Evolutionary conservation across 2,888 invertebrate genomes (phyloP).

Genomic region (Agrochola circellaris): DNA sequence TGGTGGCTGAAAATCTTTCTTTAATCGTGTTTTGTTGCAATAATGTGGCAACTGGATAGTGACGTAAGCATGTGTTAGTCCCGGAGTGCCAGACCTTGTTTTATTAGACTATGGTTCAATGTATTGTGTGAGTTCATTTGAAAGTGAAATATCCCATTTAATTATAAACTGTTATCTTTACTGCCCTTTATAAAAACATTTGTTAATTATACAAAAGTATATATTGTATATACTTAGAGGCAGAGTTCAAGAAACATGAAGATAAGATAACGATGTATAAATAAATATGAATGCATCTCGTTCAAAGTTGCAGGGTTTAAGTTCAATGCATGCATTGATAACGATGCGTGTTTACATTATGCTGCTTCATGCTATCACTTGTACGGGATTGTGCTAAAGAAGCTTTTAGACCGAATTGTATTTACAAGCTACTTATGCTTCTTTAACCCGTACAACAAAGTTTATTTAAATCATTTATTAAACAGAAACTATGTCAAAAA

Average conservation of each 20-base stretch:
- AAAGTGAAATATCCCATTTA: conserved; percentile 18
- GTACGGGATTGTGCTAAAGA: neutral
- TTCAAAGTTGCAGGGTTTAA: conserved; percentile 39
- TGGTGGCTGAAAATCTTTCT: no score
- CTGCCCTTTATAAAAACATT: conserved; percentile 18
- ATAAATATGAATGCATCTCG: conserved; percentile 21
- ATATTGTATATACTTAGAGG: neutral
- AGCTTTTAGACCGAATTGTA: neutral
- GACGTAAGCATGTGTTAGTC: no score
- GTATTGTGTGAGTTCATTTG: neutral
- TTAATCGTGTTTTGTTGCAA: no score
- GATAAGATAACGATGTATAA: conserved; percentile 34
- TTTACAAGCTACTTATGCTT: neutral
- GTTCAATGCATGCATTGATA: conserved; percentile 36
- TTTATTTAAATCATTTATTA: no score
- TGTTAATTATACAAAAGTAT: neutral
- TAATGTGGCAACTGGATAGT: no score
- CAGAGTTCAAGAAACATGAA: conserved; percentile 35
- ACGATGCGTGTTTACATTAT: neutral
- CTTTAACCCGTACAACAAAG: no score
- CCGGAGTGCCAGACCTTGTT: no score
- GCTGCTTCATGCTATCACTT: neutral
- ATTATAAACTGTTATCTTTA: conserved; percentile 15
- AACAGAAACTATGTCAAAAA: no score
- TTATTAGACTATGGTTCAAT: no score